Conservation (phyloP, 2,797 vertebrate species). For the Platyrinchus mystaceus region DNA sequence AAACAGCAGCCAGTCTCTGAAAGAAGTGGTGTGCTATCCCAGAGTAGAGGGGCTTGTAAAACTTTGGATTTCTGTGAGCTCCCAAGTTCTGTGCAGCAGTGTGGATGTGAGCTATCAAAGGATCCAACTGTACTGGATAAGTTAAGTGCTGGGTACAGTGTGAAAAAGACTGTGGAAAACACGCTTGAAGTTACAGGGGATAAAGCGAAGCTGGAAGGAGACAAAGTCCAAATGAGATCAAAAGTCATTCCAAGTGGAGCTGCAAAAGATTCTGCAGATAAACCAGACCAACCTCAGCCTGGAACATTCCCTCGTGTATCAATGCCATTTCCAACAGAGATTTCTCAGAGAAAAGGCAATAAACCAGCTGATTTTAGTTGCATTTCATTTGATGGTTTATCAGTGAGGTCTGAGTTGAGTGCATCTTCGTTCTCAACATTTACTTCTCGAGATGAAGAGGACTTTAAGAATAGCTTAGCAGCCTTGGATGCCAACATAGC, state of each 20-base stretch:
- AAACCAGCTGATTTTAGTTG: constrained; percentile 49
- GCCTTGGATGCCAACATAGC: constrained; percentile 92
- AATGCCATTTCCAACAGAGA: neutral
- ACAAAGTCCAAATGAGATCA: constrained; percentile 43
- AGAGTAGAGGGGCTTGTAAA: neutral
- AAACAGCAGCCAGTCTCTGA: constrained; percentile 10
- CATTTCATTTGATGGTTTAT: constrained; percentile 74
- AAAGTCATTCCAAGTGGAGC: neutral
- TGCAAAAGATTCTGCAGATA: neutral
- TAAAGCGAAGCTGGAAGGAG: constrained; percentile 6
- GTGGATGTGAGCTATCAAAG: neutral
- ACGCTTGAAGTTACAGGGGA: neutral
- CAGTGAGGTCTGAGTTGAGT: constrained; percentile 82
- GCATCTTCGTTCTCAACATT: constrained; percentile 84
- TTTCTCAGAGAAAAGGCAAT: neutral
- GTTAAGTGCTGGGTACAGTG: neutral
- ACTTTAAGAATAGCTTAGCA: constrained; percentile 87
- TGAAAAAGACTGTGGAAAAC: constrained; percentile 35
- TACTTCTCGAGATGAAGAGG: constrained; percentile 86
- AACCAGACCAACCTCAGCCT: constrained; percentile 6
- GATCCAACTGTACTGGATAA: neutral
- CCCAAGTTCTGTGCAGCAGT: neutral
- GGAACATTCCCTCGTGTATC: neutral
- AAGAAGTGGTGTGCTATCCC: constrained; percentile 1
- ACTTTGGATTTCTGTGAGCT: neutral